Base-by-base conservation (phyloP, 2,888 invertebrate genomes). In the Parasteatoda lunata region DNA sequence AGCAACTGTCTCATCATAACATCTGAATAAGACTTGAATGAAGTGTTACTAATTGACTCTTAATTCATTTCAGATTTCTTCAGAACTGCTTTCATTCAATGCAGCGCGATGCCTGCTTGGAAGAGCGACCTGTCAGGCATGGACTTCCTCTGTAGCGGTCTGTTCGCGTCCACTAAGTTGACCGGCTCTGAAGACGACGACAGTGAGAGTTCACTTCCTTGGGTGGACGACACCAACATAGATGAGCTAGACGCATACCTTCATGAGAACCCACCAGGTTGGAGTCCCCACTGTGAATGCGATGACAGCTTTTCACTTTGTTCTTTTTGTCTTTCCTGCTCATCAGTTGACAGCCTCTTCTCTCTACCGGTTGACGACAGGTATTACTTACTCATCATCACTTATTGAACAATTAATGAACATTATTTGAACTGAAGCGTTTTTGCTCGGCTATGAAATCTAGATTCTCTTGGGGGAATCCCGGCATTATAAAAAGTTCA, bases 231-330 rank as follows among this genome's bases (percentile, higher is more conserved):
- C 30, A 70, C 69, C 45, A 11, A 77, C 5, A 76, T 85, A 30
- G 85, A 76, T 4, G 85, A 76, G 45, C 54, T 85, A 66, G 85
- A 85, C 66, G 85, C 85, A 45, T 85, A 85, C 72, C 65, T 85
- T 5, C 80, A 80, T 15, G 85, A 85, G 30, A 80, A 85, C 45
- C 85, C 85, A 5, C 80, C 85, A 0, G 85, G 85, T 0, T 85
- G 85, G 85, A 85, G 80, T n/a, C 85, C 80, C 3, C 51, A 72
- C 45, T 85, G 85, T 11, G 85, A 85, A 54, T 85, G 85, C 45
- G 80, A 76, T 5, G 85, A 85, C 77, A 75, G 69, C 51, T 71
- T 85, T 30, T 80, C 80, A 7, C 71, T 85, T 7, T 85, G 85
- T 52, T 85, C 85, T 8, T 85, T 85, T 71, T 85, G 85, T 15